These are phyloP conservation scores for Anthoptus insignis DNA, from an alignment of 2,888 invertebrate species.

Conservation along the genomic window DNA sequence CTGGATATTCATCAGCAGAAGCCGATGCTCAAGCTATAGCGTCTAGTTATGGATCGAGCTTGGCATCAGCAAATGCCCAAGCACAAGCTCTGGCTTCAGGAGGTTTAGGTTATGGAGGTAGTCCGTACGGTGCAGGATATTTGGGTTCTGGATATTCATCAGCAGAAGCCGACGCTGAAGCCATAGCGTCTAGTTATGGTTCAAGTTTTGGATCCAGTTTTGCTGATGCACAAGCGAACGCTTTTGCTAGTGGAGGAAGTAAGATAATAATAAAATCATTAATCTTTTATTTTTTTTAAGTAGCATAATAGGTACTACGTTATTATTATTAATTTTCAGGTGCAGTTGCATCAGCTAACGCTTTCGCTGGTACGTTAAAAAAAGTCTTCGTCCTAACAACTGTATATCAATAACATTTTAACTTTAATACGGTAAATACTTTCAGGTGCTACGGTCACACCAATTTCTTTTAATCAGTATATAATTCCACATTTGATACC, in stretches of 20 bases:
- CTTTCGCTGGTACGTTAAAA: conserved; percentile 29
- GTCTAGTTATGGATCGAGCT: conserved; percentile 5
- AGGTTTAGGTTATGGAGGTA: conserved; percentile 9
- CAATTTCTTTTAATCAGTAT: conserved; percentile 44
- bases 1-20: conserved; percentile 29
- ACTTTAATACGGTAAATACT: conserved; percentile 53
- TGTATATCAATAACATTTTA: not conserved
- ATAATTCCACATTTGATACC: conserved; percentile 44
- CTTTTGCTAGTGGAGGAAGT: conserved; percentile 24
- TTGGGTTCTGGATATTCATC: conserved; percentile 7
- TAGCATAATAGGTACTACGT: too few species aligned
- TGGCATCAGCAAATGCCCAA: conserved; percentile 19
- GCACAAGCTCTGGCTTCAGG: conserved; percentile 1
- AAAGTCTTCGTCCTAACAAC: not conserved
- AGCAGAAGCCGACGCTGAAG: conserved; percentile 30
- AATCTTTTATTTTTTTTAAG: too few species aligned
- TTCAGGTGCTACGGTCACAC: conserved; percentile 42
- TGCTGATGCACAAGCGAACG: conserved; percentile 29
- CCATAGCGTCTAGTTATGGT: conserved; percentile 6
- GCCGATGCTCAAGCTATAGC: conserved; percentile 36
- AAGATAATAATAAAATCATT: not conserved
- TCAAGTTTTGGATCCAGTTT: conserved; percentile 13
- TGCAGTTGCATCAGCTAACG: conserved; percentile 47
- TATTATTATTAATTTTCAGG: conserved; percentile 52
- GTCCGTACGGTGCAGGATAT: conserved; percentile 22